phyloP scores from a whole-genome alignment of 2,113 vertebrate species.

The Pachyramphus minor region DNA sequence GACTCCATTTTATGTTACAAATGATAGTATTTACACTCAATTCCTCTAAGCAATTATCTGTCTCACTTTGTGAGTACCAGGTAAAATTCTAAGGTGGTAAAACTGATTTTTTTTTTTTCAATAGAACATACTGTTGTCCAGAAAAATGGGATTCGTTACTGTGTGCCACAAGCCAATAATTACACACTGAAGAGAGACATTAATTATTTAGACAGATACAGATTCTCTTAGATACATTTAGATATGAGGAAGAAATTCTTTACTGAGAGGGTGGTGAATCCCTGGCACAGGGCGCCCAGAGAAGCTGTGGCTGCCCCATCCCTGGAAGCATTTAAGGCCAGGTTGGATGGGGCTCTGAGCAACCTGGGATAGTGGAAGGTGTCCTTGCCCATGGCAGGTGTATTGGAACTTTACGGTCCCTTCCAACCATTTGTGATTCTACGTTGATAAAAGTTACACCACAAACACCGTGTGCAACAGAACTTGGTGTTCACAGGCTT shows the following conservation, averaged over 20 bases:
- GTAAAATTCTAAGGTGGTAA: not conserved
- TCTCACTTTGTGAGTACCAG: not conserved
- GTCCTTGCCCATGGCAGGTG: too few species aligned
- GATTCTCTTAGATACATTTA: not conserved
- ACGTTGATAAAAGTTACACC: accelerated
- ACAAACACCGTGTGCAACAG: accelerated
- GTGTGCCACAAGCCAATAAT: not conserved
- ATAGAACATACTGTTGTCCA: not conserved
- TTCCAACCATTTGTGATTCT: not conserved
- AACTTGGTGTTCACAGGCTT: accelerated
- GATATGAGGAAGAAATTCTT: accelerated
- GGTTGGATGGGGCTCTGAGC: not conserved
- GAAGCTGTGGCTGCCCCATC: accelerated
- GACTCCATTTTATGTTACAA: not conserved
- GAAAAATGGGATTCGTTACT: not conserved
- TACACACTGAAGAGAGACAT: not conserved
- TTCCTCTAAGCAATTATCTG: not conserved
- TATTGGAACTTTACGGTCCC: too few species aligned
- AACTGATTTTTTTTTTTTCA: not conserved
- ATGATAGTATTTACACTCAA: not conserved
- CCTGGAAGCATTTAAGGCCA: too few species aligned
- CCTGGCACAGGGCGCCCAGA: not conserved
- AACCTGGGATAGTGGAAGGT: not conserved
- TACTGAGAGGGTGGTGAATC: not conserved
- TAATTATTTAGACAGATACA: not conserved